Conservation (phyloP, 2,113 vertebrate species). For the Agelaius phoeniceus region DNA sequence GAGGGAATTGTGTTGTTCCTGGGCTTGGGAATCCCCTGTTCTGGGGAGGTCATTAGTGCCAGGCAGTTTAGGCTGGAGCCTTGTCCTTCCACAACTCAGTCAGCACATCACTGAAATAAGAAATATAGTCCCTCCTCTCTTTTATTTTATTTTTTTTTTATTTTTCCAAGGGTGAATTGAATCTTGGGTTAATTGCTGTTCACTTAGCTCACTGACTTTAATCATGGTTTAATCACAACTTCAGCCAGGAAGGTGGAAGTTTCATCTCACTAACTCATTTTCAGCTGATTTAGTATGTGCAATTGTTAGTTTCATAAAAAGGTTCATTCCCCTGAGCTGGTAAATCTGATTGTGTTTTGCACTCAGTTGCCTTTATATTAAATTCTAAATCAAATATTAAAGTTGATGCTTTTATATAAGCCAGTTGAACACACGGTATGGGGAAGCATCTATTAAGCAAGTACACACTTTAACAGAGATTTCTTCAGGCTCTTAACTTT, state of each 20-base stretch:
- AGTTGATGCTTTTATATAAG: background rate
- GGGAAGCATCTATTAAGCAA: conserved; percentile 8
- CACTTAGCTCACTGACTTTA: background rate
- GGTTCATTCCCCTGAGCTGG: background rate
- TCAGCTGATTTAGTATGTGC: background rate
- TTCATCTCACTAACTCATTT: conserved; percentile 12
- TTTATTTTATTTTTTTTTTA: too few relatives aligned
- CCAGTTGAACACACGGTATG: background rate
- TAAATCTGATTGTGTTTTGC: conserved; percentile 1
- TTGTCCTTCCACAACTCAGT: background rate
- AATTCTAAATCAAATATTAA: conserved; percentile 12
- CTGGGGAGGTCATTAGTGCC: background rate
- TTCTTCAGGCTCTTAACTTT: background rate
- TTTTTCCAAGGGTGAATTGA: background rate
- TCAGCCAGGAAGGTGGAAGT: background rate
- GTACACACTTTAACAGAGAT: background rate
- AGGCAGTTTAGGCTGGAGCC: background rate
- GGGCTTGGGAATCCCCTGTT: background rate
- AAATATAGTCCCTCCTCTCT: background rate
- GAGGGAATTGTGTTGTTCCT: background rate
- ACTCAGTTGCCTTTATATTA: background rate
- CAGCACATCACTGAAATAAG: background rate
- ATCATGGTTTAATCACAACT: background rate
- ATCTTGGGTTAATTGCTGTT: background rate
- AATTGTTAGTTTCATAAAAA: conserved; percentile 35